Conservation (phyloP, 2,888 invertebrate genomes). For the Pteria penguin region DNA sequence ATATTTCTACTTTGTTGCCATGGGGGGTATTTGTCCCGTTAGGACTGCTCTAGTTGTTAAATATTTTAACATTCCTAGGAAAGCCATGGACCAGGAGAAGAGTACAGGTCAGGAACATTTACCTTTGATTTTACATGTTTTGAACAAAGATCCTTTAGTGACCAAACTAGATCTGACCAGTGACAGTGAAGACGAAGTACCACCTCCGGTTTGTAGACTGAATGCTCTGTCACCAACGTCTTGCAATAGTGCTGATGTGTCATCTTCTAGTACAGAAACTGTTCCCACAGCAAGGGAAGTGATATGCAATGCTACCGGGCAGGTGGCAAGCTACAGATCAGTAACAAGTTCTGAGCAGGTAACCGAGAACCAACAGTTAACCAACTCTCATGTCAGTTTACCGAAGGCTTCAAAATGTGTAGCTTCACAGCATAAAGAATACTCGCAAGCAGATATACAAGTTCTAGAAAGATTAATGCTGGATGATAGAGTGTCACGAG, state of each 20-base stretch:
- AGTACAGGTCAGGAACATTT: constrained; percentile 14
- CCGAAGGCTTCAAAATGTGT: no score
- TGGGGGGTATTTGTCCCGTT: no score
- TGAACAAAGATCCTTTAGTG: not conserved
- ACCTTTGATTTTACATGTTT: constrained; percentile 9
- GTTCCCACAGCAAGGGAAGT: constrained; percentile 54
- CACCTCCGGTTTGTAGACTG: constrained; percentile 1
- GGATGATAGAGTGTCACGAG: not conserved
- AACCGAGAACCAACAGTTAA: no score
- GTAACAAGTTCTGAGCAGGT: no score
- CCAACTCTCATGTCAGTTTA: no score
- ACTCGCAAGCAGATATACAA: not conserved
- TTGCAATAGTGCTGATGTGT: constrained; percentile 37
- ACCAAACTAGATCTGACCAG: constrained; percentile 27
- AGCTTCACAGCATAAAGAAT: not conserved
- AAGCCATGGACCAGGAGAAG: constrained; percentile 21
- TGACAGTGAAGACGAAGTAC: constrained; percentile 19
- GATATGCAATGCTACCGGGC: constrained; percentile 12
- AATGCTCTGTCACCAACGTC: constrained; percentile 29
- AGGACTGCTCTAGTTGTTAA: no score
- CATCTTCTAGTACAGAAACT: constrained; percentile 55
- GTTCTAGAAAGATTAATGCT: not conserved
- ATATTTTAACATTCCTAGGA: constrained; percentile 28
- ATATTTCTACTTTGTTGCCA: no score
- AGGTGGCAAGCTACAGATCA: not conserved